Base-by-base conservation (phyloP, 2,113 vertebrate genomes). In the Pagrus major region DNA sequence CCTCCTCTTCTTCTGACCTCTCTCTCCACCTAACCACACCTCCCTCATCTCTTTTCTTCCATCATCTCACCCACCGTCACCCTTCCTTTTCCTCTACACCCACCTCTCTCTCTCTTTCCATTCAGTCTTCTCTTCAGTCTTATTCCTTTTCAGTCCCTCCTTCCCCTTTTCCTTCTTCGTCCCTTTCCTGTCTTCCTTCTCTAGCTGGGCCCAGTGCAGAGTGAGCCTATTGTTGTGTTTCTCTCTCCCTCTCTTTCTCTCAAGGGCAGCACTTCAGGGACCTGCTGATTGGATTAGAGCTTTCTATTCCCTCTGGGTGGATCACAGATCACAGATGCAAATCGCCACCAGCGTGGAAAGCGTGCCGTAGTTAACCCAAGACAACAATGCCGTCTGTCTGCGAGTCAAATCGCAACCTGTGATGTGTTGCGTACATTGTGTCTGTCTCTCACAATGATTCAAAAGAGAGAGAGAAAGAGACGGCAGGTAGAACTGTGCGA, bases 241-340 rank as follows among this genome's bases (percentile, higher is more conserved):
- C 76, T 76, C 70, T 76, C 69, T 16, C 44, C 77, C 25, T 51
- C 59, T 42, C 47, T 37, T 94, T 94, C 94, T 55, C 94, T 93
- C 95, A 93, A 96, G 96, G 94, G 92, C 96, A 95, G 95, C 92
- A 96, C 95, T 96, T 96, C 94, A 94, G 96, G 95, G 96, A 93
- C 96, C 96, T 94, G 95, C 96, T 98, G 97, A 99, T 99, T 99
- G 96, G 97, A 98, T 99, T 98, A 98, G 97, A 96, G 96, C 77
- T 95, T 96, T 96, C 96, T 97, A 97, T 97, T 98, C 96, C 97
- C 97, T 96, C 95, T 94, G 97, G 97, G 96, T 95, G 95, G 96
- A 96, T 96, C 86, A 84, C 88, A 93, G 96, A 96, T 96, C 96
- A 96, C 95, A 96, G 95, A 97, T 97, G 96, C 96, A 92, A 94